phyloP scores from a whole-genome alignment of 2,888 invertebrate species.

The Xiphydria camelus region DNA sequence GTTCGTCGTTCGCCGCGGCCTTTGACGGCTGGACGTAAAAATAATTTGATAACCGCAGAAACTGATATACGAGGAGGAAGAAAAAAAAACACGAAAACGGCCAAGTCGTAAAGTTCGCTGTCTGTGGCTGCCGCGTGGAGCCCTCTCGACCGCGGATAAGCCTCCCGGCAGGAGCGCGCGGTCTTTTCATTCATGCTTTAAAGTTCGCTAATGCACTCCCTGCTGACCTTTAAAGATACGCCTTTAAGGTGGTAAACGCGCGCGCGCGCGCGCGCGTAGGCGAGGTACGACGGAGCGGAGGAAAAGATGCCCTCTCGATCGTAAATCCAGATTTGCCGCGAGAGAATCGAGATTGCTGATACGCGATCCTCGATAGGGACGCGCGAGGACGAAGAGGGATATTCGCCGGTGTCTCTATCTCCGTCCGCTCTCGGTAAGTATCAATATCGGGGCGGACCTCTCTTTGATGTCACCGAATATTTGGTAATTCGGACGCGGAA shows the following conservation, averaged over 20 bases:
- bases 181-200: conserved; percentile 43
- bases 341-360: too few relatives aligned
- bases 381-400: too few relatives aligned
- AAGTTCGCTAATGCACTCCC: conserved; percentile 37
- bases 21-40: conserved; percentile 45
- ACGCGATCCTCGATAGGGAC: too few relatives aligned
- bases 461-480: conserved; percentile 3
- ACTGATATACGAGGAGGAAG: conserved; percentile 47
- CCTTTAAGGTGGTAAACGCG: too few relatives aligned
- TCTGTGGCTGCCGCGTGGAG: conserved; percentile 43
- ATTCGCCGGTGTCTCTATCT: too few relatives aligned
- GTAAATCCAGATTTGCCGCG: too few relatives aligned
- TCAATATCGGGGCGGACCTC: conserved; percentile 1
- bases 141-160: conserved; percentile 50
- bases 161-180: conserved; percentile 37
- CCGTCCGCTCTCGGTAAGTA: background rate
- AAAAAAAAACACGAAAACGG: conserved; percentile 17
- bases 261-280: too few relatives aligned
- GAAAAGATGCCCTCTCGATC: too few relatives aligned
- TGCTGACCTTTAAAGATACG: conserved; percentile 29
- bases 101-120: conserved; percentile 54
- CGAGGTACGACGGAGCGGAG: too few relatives aligned
- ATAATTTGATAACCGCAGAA: conserved; percentile 51
- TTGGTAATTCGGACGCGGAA: background rate
- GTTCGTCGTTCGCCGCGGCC: conserved; percentile 21